Conservation (phyloP, 2,888 invertebrate species). For the Iphiclides podalirius region DNA sequence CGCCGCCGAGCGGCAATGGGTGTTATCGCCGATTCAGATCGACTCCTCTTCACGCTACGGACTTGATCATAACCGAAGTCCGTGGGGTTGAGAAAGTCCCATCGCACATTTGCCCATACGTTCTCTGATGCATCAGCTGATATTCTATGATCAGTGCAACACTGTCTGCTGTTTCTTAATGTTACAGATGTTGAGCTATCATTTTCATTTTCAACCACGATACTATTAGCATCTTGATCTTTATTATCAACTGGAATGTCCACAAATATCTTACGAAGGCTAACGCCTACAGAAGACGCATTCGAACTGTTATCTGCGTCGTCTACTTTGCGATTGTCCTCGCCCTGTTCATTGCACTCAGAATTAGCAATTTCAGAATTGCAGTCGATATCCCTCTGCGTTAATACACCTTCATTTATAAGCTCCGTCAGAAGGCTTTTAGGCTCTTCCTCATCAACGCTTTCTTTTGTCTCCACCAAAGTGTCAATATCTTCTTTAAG, state of each 20-base stretch:
- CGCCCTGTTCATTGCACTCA: conserved; percentile 52
- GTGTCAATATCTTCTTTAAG: conserved; percentile 42
- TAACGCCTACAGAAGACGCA: conserved; percentile 50
- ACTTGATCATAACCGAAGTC: conserved; percentile 73
- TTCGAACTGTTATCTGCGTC: conserved; percentile 55
- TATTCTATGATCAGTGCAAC: conserved; percentile 71
- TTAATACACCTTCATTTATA: conserved; percentile 68
- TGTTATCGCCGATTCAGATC: conserved; percentile 70
- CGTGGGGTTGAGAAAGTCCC: conserved; percentile 71
- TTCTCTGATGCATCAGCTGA: conserved; percentile 69
- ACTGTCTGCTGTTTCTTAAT: conserved; percentile 62
- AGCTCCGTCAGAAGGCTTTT: conserved; percentile 69
- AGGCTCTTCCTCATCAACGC: conserved; percentile 45
- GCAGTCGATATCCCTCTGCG: conserved; percentile 68
- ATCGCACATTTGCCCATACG: conserved; percentile 71
- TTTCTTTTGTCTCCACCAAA: conserved; percentile 40
- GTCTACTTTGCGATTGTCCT: conserved; percentile 52
- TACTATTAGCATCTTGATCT: conserved; percentile 57
- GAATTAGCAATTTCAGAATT: conserved; percentile 59
- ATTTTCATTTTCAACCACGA: conserved; percentile 57
- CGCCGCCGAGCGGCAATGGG: conserved; percentile 52
- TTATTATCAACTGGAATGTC: conserved; percentile 65
- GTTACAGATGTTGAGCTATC: conserved; percentile 66
- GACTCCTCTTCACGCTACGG: conserved; percentile 65
- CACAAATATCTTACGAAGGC: conserved; percentile 62